phyloP scores from a whole-genome alignment of 2,888 invertebrate species.

The Cristatella mucedo region DNA sequence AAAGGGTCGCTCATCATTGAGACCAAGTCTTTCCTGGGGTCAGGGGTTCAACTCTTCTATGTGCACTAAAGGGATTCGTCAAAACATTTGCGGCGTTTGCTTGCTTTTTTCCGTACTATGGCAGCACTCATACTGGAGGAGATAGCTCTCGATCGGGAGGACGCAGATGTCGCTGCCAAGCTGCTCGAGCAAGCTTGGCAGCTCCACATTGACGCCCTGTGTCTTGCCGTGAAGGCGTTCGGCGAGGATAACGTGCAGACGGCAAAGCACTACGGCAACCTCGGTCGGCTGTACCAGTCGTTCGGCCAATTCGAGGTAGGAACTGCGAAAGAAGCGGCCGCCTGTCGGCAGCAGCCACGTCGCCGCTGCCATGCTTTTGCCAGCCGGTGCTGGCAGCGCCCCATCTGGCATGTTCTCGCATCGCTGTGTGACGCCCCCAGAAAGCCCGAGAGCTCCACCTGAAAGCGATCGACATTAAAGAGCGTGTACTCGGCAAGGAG shows the following conservation, averaged over 20 bases:
- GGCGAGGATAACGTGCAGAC: conserved; percentile 87
- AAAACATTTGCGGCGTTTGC: no score
- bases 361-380: not conserved
- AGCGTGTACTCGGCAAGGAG: conserved; percentile 62
- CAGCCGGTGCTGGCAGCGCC: not conserved
- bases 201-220: conserved; percentile 65
- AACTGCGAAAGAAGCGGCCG: conserved; percentile 9
- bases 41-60: no score
- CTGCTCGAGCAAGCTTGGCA: conserved; percentile 63
- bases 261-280: conserved; percentile 85
- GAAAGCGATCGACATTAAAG: conserved; percentile 78
- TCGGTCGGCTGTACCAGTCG: conserved; percentile 80
- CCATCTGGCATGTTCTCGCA: not conserved
- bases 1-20: no score
- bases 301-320: conserved; percentile 65
- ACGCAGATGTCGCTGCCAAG: conserved; percentile 41
- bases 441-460: conserved; percentile 81
- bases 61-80: no score
- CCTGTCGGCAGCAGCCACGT: not conserved
- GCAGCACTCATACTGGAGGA: conserved; percentile 73
- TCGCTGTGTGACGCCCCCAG: conserved; percentile 19
- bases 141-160: conserved; percentile 63
- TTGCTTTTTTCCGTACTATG: no score
- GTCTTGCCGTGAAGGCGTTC: conserved; percentile 61
- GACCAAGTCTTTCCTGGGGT: no score